These are phyloP conservation scores for Melipona quadrifasciata DNA, from an alignment of 1,140 invertebrate genomes.

Conservation along the genomic window DNA sequence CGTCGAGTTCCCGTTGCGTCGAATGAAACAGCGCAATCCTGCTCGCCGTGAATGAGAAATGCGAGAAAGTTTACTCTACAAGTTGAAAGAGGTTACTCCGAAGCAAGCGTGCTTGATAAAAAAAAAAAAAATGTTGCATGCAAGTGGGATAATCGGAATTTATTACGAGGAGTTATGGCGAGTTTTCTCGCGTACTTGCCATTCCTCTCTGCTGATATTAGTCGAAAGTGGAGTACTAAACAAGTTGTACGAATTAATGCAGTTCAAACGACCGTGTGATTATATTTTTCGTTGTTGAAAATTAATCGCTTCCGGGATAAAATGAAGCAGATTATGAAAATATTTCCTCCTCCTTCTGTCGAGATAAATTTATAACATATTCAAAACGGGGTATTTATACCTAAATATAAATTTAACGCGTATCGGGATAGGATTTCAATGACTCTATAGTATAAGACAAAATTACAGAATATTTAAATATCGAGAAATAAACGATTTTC, in stretches of 20 bases:
- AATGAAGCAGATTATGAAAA: too few species aligned
- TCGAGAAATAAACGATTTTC: too few species aligned
- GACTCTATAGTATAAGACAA: too few species aligned
- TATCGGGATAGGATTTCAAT: too few species aligned
- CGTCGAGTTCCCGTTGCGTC: too few species aligned
- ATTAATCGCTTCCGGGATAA: too few species aligned
- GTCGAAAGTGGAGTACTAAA: background rate
- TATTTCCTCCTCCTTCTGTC: too few species aligned
- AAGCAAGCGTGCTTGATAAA: background rate
- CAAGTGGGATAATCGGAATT: background rate
- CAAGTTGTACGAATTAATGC: background rate
- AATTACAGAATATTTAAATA: too few species aligned
- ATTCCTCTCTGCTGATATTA: background rate
- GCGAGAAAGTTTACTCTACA: background rate
- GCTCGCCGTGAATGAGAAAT: background rate
- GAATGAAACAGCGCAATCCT: background rate
- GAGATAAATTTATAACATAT: too few species aligned
- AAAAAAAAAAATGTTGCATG: background rate
- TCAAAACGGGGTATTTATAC: too few species aligned
- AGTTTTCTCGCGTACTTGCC: background rate
- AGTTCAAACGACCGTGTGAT: background rate
- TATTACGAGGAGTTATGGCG: background rate
- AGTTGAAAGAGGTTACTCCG: background rate
- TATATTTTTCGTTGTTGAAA: too few species aligned
- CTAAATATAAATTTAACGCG: too few species aligned